These are phyloP conservation scores for Archegozetes longisetosus DNA, from an alignment of 1,140 invertebrate genomes.

Conservation along the genomic window DNA sequence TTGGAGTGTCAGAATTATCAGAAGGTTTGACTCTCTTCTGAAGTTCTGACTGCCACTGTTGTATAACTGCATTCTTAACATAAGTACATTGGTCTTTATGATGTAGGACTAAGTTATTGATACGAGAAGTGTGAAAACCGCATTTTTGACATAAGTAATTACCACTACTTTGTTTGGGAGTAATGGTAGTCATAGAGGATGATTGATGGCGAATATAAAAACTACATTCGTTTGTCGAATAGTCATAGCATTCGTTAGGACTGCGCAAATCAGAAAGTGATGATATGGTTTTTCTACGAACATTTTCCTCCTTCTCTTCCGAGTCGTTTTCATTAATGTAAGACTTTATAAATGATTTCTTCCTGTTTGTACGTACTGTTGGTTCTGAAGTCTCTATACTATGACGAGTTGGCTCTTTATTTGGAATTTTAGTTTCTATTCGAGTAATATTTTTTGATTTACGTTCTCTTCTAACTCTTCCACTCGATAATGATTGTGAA, in stretches of 20 bases:
- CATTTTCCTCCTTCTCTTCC: not conserved
- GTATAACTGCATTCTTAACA: not conserved
- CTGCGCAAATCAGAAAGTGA: not conserved
- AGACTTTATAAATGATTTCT: not conserved
- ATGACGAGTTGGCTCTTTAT: not conserved
- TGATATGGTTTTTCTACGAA: not conserved
- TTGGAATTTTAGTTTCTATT: too few relatives aligned
- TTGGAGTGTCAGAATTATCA: not conserved
- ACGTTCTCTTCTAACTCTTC: not conserved
- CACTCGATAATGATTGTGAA: not conserved
- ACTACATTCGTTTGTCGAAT: not conserved
- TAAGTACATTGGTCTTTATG: slow-evolving; percentile 11
- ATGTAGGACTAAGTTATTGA: slow-evolving; percentile 10
- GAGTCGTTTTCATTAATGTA: not conserved
- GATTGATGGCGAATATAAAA: slow-evolving; percentile 13
- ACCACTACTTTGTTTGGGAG: not conserved
- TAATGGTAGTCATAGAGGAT: not conserved
- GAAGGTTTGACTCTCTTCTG: not conserved
- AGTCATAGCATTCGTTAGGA: slow-evolving; percentile 4
- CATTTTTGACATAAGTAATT: slow-evolving; percentile 14
- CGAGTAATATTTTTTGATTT: too few relatives aligned
- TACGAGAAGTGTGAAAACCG: slow-evolving; percentile 6
- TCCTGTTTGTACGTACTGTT: not conserved
- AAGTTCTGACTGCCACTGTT: not conserved
- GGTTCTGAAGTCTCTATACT: not conserved